These are phyloP conservation scores for Leucoraja ocellata DNA, from an alignment of 2,797 vertebrate species.

Conservation along the genomic window DNA sequence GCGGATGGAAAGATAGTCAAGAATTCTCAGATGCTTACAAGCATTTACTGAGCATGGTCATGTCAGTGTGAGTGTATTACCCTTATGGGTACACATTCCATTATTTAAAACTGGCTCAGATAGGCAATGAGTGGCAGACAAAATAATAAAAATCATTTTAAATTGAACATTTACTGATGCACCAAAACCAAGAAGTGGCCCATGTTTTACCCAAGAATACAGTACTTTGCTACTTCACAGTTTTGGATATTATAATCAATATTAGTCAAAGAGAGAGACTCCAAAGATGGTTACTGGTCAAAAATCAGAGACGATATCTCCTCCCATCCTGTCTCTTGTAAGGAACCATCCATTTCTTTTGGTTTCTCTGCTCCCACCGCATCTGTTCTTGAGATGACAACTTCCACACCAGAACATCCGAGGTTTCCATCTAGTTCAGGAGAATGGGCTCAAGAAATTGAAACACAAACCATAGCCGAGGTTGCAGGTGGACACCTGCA, in stretches of 20 bases:
- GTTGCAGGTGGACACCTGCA: background rate
- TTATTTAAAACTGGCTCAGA: background rate
- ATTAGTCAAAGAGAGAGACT: background rate
- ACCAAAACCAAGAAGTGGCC: background rate
- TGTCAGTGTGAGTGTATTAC: slow-evolving; percentile 48
- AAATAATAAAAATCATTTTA: background rate
- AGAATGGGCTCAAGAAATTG: background rate
- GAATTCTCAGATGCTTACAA: background rate
- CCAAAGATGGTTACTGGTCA: no score
- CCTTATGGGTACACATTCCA: background rate
- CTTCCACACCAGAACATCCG: no score
- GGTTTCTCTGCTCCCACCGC: no score
- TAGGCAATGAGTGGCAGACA: background rate
- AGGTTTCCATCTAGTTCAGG: no score
- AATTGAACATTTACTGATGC: background rate
- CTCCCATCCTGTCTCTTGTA: no score
- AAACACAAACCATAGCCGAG: background rate
- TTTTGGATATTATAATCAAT: background rate
- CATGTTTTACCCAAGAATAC: background rate
- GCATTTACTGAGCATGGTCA: slow-evolving; percentile 49
- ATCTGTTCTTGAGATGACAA: no score
- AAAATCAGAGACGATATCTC: no score
- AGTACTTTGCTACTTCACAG: background rate
- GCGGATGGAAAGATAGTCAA: background rate
- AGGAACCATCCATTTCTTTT: no score